Evolutionary conservation across 1,140 invertebrate genomes (phyloP), one percentile per base, ranked within the genome.

Genomic region (Notospermus geniculatus): DNA sequence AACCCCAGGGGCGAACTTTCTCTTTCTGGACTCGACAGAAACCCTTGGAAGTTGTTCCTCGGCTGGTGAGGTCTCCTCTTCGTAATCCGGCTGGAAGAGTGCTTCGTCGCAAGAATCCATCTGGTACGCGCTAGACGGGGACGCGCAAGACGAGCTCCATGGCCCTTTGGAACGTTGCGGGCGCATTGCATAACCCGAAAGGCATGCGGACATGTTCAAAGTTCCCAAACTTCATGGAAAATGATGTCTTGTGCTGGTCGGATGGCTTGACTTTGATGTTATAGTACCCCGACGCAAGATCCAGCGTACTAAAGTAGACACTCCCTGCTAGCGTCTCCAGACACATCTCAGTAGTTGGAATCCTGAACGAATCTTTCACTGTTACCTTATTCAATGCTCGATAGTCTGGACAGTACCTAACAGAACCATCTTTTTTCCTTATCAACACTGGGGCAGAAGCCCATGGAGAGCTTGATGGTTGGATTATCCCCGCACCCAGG

Each of bases 401-500:
- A 66, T 76, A 86, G 68, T 86, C 83, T 0, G 85, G 63, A 62
- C 77, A 83, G 64, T 84, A 66, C 54, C 80, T 64, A 23, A 75
- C 57, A 46, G 71, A 30, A 56, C 82, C 77, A 74, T 85, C 71
- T 45, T 84, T 83, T 57, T 87, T 88, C 53, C 86, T 86, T 5
- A 72, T 55, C 13, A 74, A 46, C 0, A 74, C 67, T 28, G 60
- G 43, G 15, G 60, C 56, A n/a, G 65, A 69, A 15, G 64, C 53
- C 71, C 68, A 70, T 9, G 64, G 30, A 0, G 64, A 67, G 4
- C 9, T 52, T 25, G 45, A 56, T 13, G 59, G 59, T 22, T 54
- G 27, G 17, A 71, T 69, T 0, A 72, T 52, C 2, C 63, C 62
- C 2, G 54, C 58, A 11, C 69, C 28, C 4, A 68, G 19, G 64